phyloP scores from a whole-genome alignment of 2,888 invertebrate species.

The Bellardia bayeri region DNA sequence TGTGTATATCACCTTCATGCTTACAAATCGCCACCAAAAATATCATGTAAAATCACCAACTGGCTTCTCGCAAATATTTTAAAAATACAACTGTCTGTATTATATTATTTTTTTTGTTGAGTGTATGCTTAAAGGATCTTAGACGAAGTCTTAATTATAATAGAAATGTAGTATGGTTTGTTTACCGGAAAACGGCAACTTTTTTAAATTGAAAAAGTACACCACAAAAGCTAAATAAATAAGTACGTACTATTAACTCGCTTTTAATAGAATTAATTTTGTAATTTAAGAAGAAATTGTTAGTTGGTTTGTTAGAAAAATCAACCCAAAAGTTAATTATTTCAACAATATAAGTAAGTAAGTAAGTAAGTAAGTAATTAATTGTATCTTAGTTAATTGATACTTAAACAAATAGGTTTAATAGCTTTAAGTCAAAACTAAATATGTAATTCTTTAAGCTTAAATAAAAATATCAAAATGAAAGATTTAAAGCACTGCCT shows the following conservation, averaged over 20 bases:
- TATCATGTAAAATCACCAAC: conserved; percentile 47
- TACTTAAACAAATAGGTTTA: background rate
- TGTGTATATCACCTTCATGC: conserved; percentile 63
- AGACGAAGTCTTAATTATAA: conserved; percentile 80
- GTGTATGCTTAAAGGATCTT: conserved; percentile 74
- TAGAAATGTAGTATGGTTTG: conserved; percentile 79
- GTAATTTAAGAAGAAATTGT: conserved; percentile 3
- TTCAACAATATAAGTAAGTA: background rate
- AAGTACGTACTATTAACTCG: background rate
- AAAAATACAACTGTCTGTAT: conserved; percentile 18
- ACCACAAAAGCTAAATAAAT: background rate
- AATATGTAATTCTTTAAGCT: too few species aligned
- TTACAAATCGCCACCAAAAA: conserved; percentile 59
- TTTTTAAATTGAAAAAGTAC: background rate
- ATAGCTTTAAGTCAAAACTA: too few species aligned
- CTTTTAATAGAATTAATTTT: background rate
- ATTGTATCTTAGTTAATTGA: background rate
- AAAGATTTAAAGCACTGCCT: background rate
- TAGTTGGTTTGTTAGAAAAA: background rate
- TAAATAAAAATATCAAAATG: background rate
- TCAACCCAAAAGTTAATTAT: background rate
- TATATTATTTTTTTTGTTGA: conserved; percentile 36
- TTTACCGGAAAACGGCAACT: background rate
- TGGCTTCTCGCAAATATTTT: conserved; percentile 52
- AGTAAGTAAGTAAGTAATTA: conserved; percentile 42